Percentiles rank a stretch among this genome's conserved stretches.
Evolutionary conservation across 2,888 invertebrate species (phyloP).

Genomic region (Zaprionus obscuricornis): DNA sequence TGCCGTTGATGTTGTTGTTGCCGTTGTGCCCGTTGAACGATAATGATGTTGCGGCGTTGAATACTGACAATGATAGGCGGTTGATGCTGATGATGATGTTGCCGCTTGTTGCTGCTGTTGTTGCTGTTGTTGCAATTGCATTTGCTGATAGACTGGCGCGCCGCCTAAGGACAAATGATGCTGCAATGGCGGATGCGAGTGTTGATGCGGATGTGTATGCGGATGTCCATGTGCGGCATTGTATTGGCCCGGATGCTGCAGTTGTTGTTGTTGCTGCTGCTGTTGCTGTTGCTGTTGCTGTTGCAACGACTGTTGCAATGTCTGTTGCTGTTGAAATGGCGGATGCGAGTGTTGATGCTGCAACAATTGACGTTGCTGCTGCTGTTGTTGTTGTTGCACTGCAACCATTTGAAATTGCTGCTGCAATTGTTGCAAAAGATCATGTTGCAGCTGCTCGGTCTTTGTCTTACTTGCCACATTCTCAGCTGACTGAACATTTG

Average conservation of each 20-base stretch:
- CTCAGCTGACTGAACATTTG: no score
- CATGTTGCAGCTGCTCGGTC: constrained; percentile 70
- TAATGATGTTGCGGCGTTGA: constrained; percentile 76
- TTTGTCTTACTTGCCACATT: no score
- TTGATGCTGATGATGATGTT: constrained; percentile 28
- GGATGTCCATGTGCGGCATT: constrained; percentile 23
- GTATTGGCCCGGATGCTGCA: constrained; percentile 50
- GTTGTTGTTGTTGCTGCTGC: constrained; percentile 57
- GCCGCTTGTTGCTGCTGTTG: constrained; percentile 15
- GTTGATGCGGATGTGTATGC: constrained; percentile 50
- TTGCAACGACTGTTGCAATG: constrained; percentile 73
- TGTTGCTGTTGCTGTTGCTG: constrained; percentile 53
- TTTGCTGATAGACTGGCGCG: constrained; percentile 53
- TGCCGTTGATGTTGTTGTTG: constrained; percentile 48
- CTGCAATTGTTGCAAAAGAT: constrained; percentile 70
- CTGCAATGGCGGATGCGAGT: constrained; percentile 78
- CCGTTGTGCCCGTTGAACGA: constrained; percentile 41
- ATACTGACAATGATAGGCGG: constrained; percentile 64
- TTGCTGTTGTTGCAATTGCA: constrained; percentile 29
- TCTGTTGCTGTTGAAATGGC: constrained; percentile 73
- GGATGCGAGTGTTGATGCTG: constrained; percentile 78
- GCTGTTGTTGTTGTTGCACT: constrained; percentile 65
- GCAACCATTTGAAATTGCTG: constrained; percentile 61
- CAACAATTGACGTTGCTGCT: constrained; percentile 61
- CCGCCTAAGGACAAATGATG: constrained; percentile 84